These are phyloP conservation scores for Polydrusus cervinus DNA, from an alignment of 2,888 invertebrate species.

Conservation along the genomic window DNA sequence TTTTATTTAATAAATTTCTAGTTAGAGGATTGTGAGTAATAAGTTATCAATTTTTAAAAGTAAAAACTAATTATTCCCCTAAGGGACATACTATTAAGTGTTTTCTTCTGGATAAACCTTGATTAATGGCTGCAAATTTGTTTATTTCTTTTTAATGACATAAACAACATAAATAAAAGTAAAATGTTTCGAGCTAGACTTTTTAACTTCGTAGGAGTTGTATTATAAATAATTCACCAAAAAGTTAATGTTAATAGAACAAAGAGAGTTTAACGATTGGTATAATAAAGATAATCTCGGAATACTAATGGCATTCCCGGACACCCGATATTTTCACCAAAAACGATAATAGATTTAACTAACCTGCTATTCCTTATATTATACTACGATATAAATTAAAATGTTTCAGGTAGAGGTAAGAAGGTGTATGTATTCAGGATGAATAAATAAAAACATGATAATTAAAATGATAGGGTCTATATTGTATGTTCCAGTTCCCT, in stretches of 20 bases:
- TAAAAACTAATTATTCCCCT: too few relatives aligned
- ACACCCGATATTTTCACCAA: too few relatives aligned
- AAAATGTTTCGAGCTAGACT: neutral
- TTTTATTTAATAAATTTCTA: too few relatives aligned
- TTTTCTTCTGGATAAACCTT: too few relatives aligned
- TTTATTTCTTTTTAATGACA: constrained; percentile 3
- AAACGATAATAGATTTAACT: too few relatives aligned
- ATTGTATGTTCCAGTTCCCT: neutral
- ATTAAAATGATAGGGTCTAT: neutral
- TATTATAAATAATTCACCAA: constrained; percentile 18
- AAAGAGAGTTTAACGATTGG: neutral
- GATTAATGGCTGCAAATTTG: too few relatives aligned
- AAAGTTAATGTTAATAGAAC: constrained; percentile 22
- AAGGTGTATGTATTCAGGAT: neutral
- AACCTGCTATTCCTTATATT: too few relatives aligned
- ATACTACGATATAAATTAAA: neutral
- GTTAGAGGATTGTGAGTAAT: too few relatives aligned
- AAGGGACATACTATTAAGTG: too few relatives aligned
- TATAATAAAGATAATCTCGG: neutral
- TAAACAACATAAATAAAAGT: neutral
- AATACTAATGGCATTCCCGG: too few relatives aligned
- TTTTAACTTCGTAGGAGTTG: constrained; percentile 17
- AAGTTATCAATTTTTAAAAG: too few relatives aligned
- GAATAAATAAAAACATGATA: neutral
- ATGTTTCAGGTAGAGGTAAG: neutral